A percentile compares a stretch with the other conserved stretches of the same genome.
phyloP scores from a whole-genome alignment of 2,113 vertebrate genomes.

The Hystrix cristata region DNA sequence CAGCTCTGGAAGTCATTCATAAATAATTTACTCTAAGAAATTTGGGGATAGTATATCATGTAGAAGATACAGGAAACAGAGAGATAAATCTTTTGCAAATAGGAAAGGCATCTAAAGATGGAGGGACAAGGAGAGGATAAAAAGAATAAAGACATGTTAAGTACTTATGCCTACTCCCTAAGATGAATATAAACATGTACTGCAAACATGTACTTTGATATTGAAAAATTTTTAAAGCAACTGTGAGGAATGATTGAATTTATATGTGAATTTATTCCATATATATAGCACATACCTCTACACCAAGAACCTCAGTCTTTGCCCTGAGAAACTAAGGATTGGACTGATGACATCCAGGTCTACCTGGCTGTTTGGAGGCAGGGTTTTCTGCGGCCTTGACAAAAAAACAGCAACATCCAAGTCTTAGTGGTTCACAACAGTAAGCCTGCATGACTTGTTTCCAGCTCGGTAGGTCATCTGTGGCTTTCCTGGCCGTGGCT shows the following conservation, averaged over 20 bases:
- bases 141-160: background rate
- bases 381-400: background rate
- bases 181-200: background rate
- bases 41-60: background rate
- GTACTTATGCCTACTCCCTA: background rate
- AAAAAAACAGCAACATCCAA: background rate
- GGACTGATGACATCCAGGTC: background rate
- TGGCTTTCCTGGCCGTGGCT: background rate
- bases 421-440: background rate
- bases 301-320: background rate
- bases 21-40: constrained; percentile 6
- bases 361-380: background rate
- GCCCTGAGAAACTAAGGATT: background rate
- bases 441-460: background rate
- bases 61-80: background rate
- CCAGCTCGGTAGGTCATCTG: background rate
- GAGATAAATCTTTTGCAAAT: background rate
- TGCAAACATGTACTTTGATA: background rate
- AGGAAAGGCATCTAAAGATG: background rate
- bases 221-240: background rate
- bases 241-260: background rate
- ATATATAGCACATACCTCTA: background rate
- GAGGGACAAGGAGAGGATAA: background rate
- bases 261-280: background rate
- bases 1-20: background rate